Conservation (phyloP, 2,113 vertebrate genomes). For the Melospiza georgiana region DNA sequence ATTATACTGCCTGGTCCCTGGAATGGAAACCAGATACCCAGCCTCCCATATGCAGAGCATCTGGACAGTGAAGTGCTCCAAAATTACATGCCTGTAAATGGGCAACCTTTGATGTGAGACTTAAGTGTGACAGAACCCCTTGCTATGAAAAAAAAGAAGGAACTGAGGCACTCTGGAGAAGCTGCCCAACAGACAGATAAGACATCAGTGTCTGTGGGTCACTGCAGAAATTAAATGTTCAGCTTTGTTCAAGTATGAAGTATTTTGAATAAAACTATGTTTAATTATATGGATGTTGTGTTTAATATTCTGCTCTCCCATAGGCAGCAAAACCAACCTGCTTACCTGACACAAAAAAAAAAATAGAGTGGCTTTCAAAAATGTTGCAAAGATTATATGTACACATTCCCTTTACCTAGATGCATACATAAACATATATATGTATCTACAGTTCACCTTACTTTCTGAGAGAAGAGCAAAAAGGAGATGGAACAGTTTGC, state of each 20-base stretch:
- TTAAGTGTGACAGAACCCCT: neutral
- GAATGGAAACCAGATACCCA: slow-evolving; percentile 40
- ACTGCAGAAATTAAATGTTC: neutral
- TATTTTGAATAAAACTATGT: neutral
- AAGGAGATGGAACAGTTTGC: neutral
- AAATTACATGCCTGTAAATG: neutral
- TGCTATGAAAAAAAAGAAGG: neutral
- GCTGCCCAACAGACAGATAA: neutral
- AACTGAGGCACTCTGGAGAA: neutral
- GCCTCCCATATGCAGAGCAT: slow-evolving; percentile 34
- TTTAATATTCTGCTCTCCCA: neutral
- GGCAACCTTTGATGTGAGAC: neutral
- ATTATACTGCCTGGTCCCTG: neutral
- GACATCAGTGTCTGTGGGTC: neutral
- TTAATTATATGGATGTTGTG: neutral
- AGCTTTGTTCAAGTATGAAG: neutral
- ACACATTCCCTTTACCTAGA: neutral
- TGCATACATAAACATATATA: neutral
- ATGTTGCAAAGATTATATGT: neutral
- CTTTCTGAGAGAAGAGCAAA: neutral
- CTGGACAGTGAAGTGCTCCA: slow-evolving; percentile 17
- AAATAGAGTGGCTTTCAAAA: neutral
- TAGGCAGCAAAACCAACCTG: neutral
- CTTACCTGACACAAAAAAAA: neutral
- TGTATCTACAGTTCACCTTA: neutral